Evolutionary conservation across 1,140 invertebrate species (phyloP), one percentile per base, ranked within the genome.

Genomic region (Atta cephalotes): DNA sequence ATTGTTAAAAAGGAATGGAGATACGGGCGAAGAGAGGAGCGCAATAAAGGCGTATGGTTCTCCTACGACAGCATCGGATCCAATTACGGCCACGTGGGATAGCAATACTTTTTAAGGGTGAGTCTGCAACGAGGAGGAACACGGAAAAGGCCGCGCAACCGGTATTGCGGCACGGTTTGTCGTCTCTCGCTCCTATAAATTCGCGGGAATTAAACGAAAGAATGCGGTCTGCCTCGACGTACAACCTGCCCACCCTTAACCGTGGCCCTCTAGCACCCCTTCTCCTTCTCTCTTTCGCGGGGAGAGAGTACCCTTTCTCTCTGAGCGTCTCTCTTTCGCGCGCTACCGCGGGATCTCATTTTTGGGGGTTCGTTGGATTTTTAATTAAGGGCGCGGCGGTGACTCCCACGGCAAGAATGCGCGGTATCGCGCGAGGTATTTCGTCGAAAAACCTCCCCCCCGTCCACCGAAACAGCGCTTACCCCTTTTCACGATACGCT

Each of bases 181-280:
- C 92, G 93, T 93, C 91, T 90, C 90, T 92, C 92, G 92, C 91
- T 93, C 91, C 93, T 94, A 95, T 95, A 95, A 95, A 95, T 95
- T 95, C 93, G 93, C 93, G 93, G 94, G 94, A 95, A 95, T 95
- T 95, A 95, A 95, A 95, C 94, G 94, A 95, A 95, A 95, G 95
- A 95, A 95, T 95, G 95, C 92, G 94, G 94, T 95, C 94, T 94
- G 92, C 91, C 93, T 92, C 93, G 94, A 94, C 94, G 94, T 95
- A 94, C 93, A 92, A 94, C 89, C 93, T 85, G 87, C 85, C 88
- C 60, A 86, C 87, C 92, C 93, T 93, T 92, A 94, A 93, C 92
- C 89, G 90, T 80, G 62, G 39, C 85, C 76, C 39, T 71, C 77
- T 53, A 49, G 65, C 51, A 58, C 87, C 28, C n/a, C 60, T 84